phyloP scores from a whole-genome alignment of 2,888 invertebrate genomes.

The Tortrix viridana region DNA sequence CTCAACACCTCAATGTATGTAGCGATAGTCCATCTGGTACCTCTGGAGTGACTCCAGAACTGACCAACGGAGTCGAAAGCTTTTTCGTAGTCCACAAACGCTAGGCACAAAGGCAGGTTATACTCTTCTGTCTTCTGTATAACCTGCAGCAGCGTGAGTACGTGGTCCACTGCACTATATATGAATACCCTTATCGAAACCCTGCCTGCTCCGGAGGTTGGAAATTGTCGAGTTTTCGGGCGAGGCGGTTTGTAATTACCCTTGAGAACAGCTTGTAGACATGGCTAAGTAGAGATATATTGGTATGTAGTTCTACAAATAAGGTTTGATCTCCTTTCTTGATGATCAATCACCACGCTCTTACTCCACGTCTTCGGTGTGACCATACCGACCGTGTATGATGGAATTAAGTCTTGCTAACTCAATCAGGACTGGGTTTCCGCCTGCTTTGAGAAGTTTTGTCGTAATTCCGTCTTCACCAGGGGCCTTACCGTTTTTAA shows the following conservation, averaged over 20 bases:
- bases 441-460: constrained; percentile 16
- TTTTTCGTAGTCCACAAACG: constrained; percentile 11
- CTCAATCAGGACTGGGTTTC: constrained; percentile 10
- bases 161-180: too few species aligned
- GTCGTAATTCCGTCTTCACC: constrained; percentile 17
- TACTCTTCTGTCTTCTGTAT: constrained; percentile 12
- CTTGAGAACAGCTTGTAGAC: too few species aligned
- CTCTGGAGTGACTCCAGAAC: too few species aligned
- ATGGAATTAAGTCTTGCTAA: too few species aligned
- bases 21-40: too few species aligned
- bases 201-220: constrained; percentile 9
- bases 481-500: constrained; percentile 6
- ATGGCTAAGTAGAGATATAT: too few species aligned
- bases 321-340: too few species aligned
- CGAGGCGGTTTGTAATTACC: not conserved
- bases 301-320: too few species aligned
- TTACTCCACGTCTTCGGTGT: constrained; percentile 4
- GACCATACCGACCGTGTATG: too few species aligned
- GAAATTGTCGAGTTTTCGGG: too few species aligned
- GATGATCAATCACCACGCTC: not conserved
- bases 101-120: constrained; percentile 14
- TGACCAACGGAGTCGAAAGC: not conserved
- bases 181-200: constrained; percentile 11
- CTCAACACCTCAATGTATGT: too few species aligned
- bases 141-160: too few species aligned